phyloP scores from a whole-genome alignment of 2,113 vertebrate species.

The Mirounga angustirostris region DNA sequence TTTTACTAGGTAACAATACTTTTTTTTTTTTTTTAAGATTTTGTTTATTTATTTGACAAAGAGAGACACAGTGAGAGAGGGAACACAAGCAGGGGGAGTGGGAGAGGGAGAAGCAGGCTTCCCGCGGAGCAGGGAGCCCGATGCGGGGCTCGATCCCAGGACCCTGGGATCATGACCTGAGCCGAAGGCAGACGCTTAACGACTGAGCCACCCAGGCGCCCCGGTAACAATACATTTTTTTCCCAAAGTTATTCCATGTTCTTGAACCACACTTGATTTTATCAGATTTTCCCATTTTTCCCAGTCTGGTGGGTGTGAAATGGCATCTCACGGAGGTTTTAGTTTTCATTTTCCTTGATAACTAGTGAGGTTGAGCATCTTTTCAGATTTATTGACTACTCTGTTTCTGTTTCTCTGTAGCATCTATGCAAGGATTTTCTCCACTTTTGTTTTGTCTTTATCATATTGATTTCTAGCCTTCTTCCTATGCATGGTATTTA shows the following conservation, averaged over 20 bases:
- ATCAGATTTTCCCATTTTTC: conserved; percentile 17
- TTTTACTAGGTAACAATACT: not conserved
- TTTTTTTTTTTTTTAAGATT: not conserved
- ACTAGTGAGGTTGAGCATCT: not conserved
- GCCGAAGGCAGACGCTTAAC: too few species aligned
- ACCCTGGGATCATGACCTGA: too few species aligned
- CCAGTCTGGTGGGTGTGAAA: not conserved
- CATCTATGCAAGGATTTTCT: not conserved
- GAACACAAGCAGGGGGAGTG: too few species aligned
- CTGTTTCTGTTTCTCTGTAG: not conserved
- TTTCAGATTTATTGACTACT: not conserved
- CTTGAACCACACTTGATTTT: not conserved
- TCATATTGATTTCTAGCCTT: not conserved
- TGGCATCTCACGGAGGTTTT: not conserved
- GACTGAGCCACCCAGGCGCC: too few species aligned
- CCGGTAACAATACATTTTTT: not conserved
- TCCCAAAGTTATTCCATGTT: not conserved
- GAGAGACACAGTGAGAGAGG: too few species aligned
- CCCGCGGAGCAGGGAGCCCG: too few species aligned
- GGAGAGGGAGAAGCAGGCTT: too few species aligned
- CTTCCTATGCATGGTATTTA: conserved; percentile 17
- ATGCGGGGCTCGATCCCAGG: too few species aligned
- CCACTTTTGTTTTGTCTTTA: not conserved
- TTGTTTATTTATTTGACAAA: too few species aligned
- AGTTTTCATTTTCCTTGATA: not conserved